phyloP scores from a whole-genome alignment of 1,140 invertebrate genomes.

The Euwallacea fornicatus region DNA sequence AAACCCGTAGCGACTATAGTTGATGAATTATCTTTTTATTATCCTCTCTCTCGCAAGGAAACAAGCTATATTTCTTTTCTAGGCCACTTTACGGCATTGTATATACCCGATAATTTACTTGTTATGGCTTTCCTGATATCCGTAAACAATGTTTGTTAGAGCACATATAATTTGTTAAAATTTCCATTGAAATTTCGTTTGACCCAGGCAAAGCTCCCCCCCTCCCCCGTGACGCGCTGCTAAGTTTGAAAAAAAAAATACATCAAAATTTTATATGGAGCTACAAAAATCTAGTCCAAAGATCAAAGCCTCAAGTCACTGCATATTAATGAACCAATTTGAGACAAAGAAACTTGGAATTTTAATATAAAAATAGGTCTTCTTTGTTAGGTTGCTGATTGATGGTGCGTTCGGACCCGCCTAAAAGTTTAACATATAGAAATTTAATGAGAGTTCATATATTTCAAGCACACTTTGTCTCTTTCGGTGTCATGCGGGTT shows the following conservation, averaged over 20 bases:
- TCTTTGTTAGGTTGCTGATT: background rate
- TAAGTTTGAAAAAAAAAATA: background rate
- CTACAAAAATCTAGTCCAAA: background rate
- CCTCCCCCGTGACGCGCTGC: no score
- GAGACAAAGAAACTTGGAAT: background rate
- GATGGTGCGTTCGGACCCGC: no score
- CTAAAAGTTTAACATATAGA: no score
- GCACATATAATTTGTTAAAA: constrained; percentile 17
- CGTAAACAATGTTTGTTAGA: constrained; percentile 30
- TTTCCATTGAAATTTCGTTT: constrained; percentile 1
- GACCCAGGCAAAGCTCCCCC: no score
- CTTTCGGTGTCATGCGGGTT: constrained; percentile 22
- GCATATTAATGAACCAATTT: constrained; percentile 5
- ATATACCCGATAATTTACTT: constrained; percentile 34
- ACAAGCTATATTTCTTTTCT: constrained; percentile 32
- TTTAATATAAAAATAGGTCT: background rate
- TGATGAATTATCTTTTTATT: constrained; percentile 36
- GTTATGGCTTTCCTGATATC: constrained; percentile 23
- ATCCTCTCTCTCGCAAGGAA: constrained; percentile 24
- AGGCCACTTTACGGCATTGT: constrained; percentile 26
- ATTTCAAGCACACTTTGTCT: no score
- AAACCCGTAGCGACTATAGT: constrained; percentile 25
- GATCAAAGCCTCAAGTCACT: background rate
- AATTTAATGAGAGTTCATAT: no score
- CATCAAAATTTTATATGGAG: background rate